Percentiles rank a stretch among this genome's conserved stretches.
These are phyloP conservation scores for Nesogale talazaci DNA, from an alignment of 2,113 vertebrate genomes.

Conservation along the genomic window DNA sequence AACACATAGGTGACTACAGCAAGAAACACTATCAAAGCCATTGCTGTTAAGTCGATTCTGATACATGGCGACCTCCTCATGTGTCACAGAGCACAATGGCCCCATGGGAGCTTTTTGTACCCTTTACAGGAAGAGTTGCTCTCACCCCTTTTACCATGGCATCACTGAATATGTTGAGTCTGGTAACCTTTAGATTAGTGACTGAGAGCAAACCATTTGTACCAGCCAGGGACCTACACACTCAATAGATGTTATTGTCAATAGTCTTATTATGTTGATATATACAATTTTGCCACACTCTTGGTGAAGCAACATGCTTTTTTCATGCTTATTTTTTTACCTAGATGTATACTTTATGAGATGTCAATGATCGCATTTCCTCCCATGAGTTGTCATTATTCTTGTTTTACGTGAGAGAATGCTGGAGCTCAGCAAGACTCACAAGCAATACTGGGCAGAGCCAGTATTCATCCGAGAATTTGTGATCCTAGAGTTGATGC, in stretches of 20 bases:
- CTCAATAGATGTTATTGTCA: background rate
- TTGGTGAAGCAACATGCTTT: background rate
- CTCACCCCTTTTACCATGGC: background rate
- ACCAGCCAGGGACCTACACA: background rate
- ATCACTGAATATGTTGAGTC: background rate
- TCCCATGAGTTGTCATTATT: background rate
- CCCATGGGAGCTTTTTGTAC: background rate
- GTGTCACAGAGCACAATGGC: background rate
- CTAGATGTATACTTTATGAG: background rate
- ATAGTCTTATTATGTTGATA: background rate
- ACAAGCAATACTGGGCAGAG: background rate
- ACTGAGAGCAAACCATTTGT: background rate
- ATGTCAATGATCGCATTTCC: background rate
- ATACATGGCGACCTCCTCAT: background rate
- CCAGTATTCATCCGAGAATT: background rate
- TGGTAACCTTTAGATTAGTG: background rate
- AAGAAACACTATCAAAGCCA: background rate
- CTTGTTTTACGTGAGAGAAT: background rate
- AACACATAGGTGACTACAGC: background rate
- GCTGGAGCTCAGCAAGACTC: background rate
- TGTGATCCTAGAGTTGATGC: background rate
- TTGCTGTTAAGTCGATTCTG: background rate
- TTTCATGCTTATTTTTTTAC: background rate
- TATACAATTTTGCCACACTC: background rate
- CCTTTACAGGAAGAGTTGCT: background rate